Evolutionary conservation across 2,888 invertebrate species (phyloP).

Genomic region (Leuctra nigra): DNA sequence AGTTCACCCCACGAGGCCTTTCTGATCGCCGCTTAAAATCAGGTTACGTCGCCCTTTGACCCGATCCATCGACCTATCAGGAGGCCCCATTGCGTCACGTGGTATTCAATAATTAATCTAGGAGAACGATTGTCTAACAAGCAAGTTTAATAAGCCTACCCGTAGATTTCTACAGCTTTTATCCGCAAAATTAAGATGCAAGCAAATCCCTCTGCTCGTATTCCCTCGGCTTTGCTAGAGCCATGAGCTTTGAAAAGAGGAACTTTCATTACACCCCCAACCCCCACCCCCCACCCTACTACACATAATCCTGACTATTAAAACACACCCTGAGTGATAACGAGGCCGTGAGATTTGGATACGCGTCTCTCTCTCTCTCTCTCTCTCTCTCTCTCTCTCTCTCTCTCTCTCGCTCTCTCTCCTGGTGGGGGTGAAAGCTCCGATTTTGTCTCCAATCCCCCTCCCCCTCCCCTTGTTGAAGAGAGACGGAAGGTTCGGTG

Average conservation of each 20-base stretch:
- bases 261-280: slow-evolving; percentile 21
- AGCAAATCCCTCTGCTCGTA: slow-evolving; percentile 22
- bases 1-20: not conserved
- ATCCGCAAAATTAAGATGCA: slow-evolving; percentile 29
- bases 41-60: slow-evolving; percentile 6
- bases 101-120: not conserved
- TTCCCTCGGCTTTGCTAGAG: slow-evolving; percentile 20
- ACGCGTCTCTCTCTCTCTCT: not conserved
- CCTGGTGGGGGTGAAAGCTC: slow-evolving; percentile 25
- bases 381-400: not conserved
- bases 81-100: not conserved
- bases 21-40: slow-evolving; percentile 6
- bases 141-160: not conserved
- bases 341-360: slow-evolving; percentile 20
- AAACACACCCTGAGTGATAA: slow-evolving; percentile 27
- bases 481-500: too few species aligned
- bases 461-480: too few species aligned
- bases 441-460: slow-evolving; percentile 27
- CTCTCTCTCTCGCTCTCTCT: not conserved
- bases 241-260: slow-evolving; percentile 26
- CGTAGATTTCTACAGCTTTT: slow-evolving; percentile 22
- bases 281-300: slow-evolving; percentile 17
- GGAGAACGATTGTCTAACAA: not conserved
- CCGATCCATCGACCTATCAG: not conserved
- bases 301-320: slow-evolving; percentile 29